phyloP scores from a whole-genome alignment of 2,797 vertebrate genomes.

The Craterocephalus amniculus region DNA sequence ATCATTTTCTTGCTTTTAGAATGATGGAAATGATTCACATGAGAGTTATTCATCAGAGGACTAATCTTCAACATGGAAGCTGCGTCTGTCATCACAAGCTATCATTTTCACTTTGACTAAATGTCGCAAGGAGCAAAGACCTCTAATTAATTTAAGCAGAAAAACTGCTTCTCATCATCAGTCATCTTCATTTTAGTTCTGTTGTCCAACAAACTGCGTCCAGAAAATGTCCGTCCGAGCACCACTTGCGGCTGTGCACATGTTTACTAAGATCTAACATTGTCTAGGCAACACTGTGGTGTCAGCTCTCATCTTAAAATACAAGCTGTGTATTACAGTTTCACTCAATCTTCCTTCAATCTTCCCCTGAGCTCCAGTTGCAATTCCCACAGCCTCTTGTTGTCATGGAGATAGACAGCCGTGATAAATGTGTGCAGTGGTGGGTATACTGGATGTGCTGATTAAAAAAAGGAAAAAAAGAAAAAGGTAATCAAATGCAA shows the following conservation, averaged over 20 bases:
- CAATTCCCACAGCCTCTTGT: slow-evolving; percentile 43
- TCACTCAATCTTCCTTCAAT: slow-evolving; percentile 25
- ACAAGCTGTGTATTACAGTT: background rate
- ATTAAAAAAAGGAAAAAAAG: slow-evolving; percentile 8
- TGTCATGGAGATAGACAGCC: slow-evolving; percentile 65
- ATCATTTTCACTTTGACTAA: background rate
- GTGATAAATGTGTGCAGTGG: slow-evolving; percentile 32
- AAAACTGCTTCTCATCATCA: background rate
- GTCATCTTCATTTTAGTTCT: background rate
- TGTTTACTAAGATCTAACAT: background rate
- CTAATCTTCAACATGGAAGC: slow-evolving; percentile 26
- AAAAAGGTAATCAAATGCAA: background rate
- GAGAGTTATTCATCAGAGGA: slow-evolving; percentile 25
- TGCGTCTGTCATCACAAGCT: slow-evolving; percentile 7
- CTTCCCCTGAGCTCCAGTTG: slow-evolving; percentile 30
- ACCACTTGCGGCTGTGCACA: background rate
- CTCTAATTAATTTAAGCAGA: background rate
- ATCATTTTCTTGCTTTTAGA: background rate
- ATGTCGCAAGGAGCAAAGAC: background rate
- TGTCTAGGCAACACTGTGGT: background rate
- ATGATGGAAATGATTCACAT: slow-evolving; percentile 22
- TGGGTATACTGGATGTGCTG: slow-evolving; percentile 12
- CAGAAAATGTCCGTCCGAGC: background rate
- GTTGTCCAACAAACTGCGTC: background rate
- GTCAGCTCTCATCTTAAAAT: slow-evolving; percentile 18